phyloP scores from a whole-genome alignment of 37 sponge, comb jelly and placozoan species.

The Eunapius fragilis region DNA sequence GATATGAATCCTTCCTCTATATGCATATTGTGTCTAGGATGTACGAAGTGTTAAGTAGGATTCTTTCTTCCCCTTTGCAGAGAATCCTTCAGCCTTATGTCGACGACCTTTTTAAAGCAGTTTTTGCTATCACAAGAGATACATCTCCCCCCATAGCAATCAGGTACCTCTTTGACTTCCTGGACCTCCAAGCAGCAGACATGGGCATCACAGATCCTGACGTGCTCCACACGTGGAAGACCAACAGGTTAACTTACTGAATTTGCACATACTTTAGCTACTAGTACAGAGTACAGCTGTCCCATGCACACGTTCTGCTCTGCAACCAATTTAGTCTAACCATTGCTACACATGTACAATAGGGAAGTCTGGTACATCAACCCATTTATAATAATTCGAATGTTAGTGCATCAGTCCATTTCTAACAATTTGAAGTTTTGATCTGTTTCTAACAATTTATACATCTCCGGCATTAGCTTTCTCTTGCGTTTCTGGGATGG shows the following conservation, averaged over 20 bases:
- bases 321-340: too few relatives aligned
- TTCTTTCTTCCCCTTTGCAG: conserved; percentile 48
- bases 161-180: conserved; percentile 90
- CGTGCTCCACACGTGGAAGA: conserved; percentile 95
- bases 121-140: conserved; percentile 78
- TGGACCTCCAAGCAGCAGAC: conserved; percentile 84
- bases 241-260: conserved; percentile 95
- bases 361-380: too few relatives aligned
- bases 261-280: not conserved
- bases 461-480: too few relatives aligned
- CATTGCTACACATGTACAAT: too few relatives aligned
- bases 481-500: conserved; percentile 94
- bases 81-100: conserved; percentile 91
- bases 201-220: conserved; percentile 81
- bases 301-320: too few relatives aligned
- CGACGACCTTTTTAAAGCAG: conserved; percentile 81
- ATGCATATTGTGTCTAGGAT: too few relatives aligned
- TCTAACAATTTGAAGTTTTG: too few relatives aligned
- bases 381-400: not conserved
- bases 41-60: too few relatives aligned
- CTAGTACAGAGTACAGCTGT: too few relatives aligned
- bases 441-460: too few relatives aligned
- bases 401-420: too few relatives aligned
- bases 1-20: too few relatives aligned
- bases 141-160: conserved; percentile 83